Conservation (phyloP, 2,888 invertebrate genomes). For the Vesta saturnalis region DNA sequence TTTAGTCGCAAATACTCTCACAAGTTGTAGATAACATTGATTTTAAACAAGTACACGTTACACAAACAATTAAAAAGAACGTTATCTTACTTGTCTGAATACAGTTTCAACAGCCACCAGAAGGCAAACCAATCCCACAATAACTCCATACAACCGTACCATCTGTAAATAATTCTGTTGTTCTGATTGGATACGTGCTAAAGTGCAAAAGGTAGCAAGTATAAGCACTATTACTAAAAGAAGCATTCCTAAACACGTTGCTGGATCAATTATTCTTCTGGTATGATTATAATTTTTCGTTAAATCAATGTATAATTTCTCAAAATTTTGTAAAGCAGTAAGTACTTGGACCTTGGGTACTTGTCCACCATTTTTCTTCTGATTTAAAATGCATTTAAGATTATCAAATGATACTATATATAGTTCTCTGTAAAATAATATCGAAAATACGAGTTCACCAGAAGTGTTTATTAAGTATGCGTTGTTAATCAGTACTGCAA, state of each 20-base stretch:
- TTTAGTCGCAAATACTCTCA: no score
- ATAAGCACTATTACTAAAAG: neutral
- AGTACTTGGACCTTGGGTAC: no score
- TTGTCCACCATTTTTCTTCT: neutral
- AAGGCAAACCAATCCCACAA: neutral
- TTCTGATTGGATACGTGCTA: neutral
- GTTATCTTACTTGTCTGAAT: neutral
- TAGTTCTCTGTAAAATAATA: neutral
- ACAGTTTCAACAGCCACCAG: neutral
- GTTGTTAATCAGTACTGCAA: no score
- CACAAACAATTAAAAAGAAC: no score
- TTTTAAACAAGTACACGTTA: no score
- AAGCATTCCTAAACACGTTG: neutral
- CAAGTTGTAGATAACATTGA: no score
- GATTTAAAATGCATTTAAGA: neutral
- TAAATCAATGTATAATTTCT: neutral
- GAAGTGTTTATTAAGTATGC: neutral
- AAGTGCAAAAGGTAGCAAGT: neutral
- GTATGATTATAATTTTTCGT: neutral
- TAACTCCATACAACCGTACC: neutral
- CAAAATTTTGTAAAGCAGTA: no score
- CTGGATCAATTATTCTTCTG: neutral
- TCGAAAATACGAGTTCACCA: neutral
- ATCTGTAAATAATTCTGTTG: neutral
- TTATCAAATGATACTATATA: neutral